Evolutionary conservation across 1,140 invertebrate species (phyloP).

Genomic region (Drosophila miranda): DNA sequence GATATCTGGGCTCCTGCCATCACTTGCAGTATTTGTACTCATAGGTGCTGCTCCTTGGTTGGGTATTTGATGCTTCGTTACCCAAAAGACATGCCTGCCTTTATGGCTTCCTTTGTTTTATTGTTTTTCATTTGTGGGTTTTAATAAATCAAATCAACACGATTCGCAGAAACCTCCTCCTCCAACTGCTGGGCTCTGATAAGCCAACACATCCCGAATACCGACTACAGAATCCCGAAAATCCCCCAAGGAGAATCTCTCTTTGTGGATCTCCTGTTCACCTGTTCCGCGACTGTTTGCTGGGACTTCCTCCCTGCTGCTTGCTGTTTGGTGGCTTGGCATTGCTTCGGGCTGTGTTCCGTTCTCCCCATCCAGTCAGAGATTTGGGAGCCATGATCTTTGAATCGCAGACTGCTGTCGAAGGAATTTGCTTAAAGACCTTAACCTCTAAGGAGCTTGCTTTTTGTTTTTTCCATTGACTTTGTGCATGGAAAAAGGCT

Average conservation of each 20-base stretch:
- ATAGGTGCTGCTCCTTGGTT: too few species aligned
- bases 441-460: too few species aligned
- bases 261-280: conserved; percentile 29
- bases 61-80: conserved; percentile 10
- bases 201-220: conserved; percentile 28
- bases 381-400: conserved; percentile 12
- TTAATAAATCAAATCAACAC: conserved; percentile 82
- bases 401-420: background rate
- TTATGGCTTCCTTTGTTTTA: background rate
- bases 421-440: too few species aligned
- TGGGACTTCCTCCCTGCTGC: conserved; percentile 5
- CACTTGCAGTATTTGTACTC: too few species aligned
- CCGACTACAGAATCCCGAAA: background rate
- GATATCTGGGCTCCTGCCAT: too few species aligned
- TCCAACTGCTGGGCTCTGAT: conserved; percentile 32
- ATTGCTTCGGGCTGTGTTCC: conserved; percentile 1
- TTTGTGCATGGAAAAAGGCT: too few species aligned
- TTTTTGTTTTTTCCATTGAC: background rate
- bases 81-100: background rate
- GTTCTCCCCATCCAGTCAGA: background rate
- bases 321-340: background rate
- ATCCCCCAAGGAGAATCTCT: conserved; percentile 22
- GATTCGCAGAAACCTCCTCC: conserved; percentile 72
- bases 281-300: conserved; percentile 25
- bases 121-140: conserved; percentile 38